A percentile compares a stretch with the other conserved stretches of the same genome.
These are phyloP conservation scores for Amphiura filiformis DNA, from an alignment of 35 echinoderm and acorn worm species.

Conservation along the genomic window DNA sequence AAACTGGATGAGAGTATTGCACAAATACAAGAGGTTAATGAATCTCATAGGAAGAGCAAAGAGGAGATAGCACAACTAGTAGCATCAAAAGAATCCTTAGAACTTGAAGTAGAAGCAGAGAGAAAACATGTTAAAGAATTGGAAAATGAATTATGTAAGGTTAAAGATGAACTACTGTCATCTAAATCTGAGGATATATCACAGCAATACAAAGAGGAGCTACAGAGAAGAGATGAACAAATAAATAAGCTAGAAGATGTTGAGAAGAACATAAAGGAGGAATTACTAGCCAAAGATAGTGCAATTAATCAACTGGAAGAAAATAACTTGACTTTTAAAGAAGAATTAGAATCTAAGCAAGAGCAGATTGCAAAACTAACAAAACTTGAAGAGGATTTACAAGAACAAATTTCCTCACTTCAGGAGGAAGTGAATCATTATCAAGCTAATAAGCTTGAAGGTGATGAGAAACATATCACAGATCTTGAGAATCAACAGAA, in stretches of 20 bases:
- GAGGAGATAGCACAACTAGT: neutral
- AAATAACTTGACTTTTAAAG: neutral
- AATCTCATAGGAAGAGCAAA: neutral
- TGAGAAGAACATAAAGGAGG: neutral
- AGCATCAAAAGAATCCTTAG: neutral
- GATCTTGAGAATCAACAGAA: constrained; percentile 7
- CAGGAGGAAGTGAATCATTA: neutral
- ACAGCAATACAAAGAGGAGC: neutral
- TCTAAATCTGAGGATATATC: neutral
- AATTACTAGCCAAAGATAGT: neutral
- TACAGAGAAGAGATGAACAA: neutral
- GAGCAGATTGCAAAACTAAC: neutral
- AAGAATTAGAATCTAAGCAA: neutral
- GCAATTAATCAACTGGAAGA: neutral
- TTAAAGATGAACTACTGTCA: neutral
- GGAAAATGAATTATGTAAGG: neutral
- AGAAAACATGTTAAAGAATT: constrained; percentile 1
- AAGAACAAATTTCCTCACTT: neutral
- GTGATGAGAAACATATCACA: neutral
- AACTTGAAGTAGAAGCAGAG: neutral
- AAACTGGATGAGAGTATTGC: neutral
- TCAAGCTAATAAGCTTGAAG: neutral
- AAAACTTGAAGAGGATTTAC: neutral
- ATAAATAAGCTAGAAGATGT: neutral
- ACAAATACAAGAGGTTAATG: neutral